A percentile compares a stretch with the other conserved stretches of the same genome.
These are phyloP conservation scores for Agrotis clavis DNA, from an alignment of 2,888 invertebrate genomes.

Conservation along the genomic window DNA sequence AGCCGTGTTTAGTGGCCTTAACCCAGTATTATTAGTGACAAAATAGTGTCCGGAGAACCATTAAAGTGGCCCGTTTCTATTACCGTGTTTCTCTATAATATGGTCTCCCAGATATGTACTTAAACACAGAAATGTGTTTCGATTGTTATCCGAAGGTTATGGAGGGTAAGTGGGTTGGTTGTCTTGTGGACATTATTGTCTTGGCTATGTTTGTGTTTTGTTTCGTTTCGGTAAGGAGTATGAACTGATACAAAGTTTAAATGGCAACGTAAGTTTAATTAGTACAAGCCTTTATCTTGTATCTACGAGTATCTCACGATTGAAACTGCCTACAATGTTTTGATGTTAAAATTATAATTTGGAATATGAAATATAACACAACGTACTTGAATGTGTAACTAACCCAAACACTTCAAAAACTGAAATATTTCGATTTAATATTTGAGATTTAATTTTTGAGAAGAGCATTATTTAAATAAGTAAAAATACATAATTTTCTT, in stretches of 20 bases:
- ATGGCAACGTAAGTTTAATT: not conserved
- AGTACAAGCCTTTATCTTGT: not conserved
- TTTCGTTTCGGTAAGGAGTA: not conserved
- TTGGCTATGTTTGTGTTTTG: constrained; percentile 22
- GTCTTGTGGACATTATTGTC: constrained; percentile 21
- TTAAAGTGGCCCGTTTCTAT: constrained; percentile 70
- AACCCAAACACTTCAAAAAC: not conserved
- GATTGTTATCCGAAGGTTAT: constrained; percentile 60
- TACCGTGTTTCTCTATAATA: constrained; percentile 59
- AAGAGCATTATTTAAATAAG: too few species aligned
- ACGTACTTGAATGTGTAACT: too few species aligned
- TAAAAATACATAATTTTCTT: too few species aligned
- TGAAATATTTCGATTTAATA: too few species aligned
- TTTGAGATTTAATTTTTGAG: too few species aligned
- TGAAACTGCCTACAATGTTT: not conserved
- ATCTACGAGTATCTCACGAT: not conserved
- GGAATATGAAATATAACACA: too few species aligned
- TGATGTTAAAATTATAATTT: not conserved
- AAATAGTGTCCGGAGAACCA: constrained; percentile 71
- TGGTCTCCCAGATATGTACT: constrained; percentile 56
- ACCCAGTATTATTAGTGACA: constrained; percentile 72
- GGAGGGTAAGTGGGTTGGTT: constrained; percentile 38
- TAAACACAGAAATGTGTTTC: constrained; percentile 61
- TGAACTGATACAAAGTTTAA: constrained; percentile 6
- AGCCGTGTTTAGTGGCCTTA: constrained; percentile 71